A percentile compares a stretch with the other conserved stretches of the same genome.
These are phyloP conservation scores for Schizopygopsis pylzovi DNA, from an alignment of 2,797 vertebrate genomes.

Conservation along the genomic window DNA sequence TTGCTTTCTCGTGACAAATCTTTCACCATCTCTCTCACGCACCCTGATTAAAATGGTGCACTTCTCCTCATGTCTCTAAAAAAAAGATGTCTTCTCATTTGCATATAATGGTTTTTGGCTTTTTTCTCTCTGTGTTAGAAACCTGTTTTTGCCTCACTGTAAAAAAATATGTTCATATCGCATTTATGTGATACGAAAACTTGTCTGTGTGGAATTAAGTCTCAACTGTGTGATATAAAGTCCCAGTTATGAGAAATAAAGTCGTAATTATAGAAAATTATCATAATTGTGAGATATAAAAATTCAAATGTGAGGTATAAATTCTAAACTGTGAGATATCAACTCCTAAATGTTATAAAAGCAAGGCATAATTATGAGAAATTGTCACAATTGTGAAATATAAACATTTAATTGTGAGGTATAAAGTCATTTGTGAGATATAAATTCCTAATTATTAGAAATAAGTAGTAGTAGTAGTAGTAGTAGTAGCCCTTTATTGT, in stretches of 20 bases:
- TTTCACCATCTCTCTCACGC: neutral
- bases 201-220: neutral
- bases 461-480: too few relatives aligned
- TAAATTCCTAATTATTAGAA: neutral
- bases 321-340: neutral
- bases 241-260: neutral
- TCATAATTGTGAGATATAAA: neutral
- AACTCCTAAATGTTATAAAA: neutral
- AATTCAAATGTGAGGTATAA: neutral
- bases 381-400: neutral
- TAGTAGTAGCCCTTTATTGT: too few relatives aligned
- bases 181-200: neutral
- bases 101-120: neutral
- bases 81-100: slow-evolving; percentile 11
- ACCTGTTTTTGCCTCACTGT: neutral
- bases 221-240: neutral
- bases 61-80: neutral
- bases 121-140: neutral
- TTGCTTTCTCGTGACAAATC: slow-evolving; percentile 4
- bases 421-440: neutral
- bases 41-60: neutral
- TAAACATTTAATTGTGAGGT: neutral
- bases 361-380: neutral
- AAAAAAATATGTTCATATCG: neutral
- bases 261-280: neutral